phyloP scores from a whole-genome alignment of 2,888 invertebrate species.

The Diarsia mendica region DNA sequence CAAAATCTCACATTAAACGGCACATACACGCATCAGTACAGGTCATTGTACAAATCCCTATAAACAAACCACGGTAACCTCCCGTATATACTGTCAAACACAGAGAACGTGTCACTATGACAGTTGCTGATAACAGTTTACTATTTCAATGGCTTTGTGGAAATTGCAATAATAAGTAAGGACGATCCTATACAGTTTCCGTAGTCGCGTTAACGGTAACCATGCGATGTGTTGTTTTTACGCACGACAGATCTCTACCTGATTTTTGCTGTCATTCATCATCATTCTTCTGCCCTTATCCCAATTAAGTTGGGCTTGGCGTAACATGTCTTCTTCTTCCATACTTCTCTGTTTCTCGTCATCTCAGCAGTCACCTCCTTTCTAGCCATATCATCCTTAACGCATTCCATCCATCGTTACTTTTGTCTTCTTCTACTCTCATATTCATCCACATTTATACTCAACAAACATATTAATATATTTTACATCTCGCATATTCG shows the following conservation, averaged over 20 bases:
- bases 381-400: too few species aligned
- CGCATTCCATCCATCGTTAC: too few species aligned
- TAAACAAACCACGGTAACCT: not conserved
- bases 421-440: too few species aligned
- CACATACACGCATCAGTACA: not conserved
- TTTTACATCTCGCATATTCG: too few species aligned
- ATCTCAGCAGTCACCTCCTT: too few species aligned
- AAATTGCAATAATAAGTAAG: conserved; percentile 20
- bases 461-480: too few species aligned
- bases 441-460: too few species aligned
- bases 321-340: too few species aligned
- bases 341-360: too few species aligned
- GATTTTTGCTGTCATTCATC: too few species aligned
- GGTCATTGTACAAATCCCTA: not conserved
- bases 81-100: conserved; percentile 3
- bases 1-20: not conserved
- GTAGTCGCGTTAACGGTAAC: not conserved
- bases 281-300: too few species aligned
- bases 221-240: conserved; percentile 7
- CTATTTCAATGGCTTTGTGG: conserved; percentile 31
- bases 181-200: not conserved
- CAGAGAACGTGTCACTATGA: conserved; percentile 9
- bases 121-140: conserved; percentile 36
- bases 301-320: too few species aligned
- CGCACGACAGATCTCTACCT: not conserved